A percentile compares a stretch with the other conserved stretches of the same genome.
These are phyloP conservation scores for Pachypsylla venusta DNA, from an alignment of 1,140 invertebrate genomes.

Conservation along the genomic window DNA sequence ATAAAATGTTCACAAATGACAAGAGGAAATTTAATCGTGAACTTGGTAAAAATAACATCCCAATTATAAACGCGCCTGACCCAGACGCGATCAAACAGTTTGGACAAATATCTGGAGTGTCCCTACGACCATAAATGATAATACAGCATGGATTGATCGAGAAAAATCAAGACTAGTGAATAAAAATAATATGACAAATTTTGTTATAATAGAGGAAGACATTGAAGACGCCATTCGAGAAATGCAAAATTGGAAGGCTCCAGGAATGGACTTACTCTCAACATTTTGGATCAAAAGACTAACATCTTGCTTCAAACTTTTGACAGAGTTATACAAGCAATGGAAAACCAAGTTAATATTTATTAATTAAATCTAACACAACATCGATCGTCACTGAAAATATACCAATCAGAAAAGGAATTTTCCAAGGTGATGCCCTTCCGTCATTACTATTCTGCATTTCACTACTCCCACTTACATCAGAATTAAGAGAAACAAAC, in stretches of 20 bases:
- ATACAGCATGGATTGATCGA: neutral
- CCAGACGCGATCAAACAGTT: neutral
- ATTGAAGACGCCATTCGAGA: neutral
- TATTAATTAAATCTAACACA: too few relatives aligned
- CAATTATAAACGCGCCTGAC: neutral
- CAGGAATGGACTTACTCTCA: neutral
- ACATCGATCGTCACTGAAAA: too few relatives aligned
- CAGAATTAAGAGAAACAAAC: neutral
- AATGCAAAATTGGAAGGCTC: neutral
- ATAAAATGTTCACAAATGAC: slow-evolving; percentile 1
- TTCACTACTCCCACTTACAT: neutral
- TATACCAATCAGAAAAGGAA: slow-evolving; percentile 6
- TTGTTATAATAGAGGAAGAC: neutral
- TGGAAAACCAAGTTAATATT: too few relatives aligned
- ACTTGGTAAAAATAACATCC: neutral
- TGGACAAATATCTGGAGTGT: neutral
- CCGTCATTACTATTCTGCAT: slow-evolving; percentile 17
- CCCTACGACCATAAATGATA: neutral
- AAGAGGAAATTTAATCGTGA: neutral
- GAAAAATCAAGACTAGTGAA: neutral
- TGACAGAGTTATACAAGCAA: too few relatives aligned
- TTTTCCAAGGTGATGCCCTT: slow-evolving; percentile 18
- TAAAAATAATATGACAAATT: neutral
- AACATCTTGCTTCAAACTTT: neutral
- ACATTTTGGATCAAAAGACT: neutral